Conservation (phyloP, 2,797 vertebrate species). For the Heterohyrax brucei region DNA sequence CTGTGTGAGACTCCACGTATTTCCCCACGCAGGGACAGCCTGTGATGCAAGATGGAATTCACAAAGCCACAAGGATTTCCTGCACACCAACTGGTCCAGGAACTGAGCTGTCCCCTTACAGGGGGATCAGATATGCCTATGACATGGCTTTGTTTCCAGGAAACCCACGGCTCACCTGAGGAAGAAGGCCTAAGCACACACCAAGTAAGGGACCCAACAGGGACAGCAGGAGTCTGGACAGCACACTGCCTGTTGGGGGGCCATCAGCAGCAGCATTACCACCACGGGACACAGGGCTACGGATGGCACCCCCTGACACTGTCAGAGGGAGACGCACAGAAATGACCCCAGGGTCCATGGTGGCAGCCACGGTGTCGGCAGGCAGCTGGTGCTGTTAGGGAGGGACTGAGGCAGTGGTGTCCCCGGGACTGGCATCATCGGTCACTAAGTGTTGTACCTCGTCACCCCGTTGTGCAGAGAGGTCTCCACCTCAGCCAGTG, state of each 20-base stretch:
- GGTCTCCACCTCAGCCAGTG: too few relatives aligned
- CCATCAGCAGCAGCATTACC: not conserved
- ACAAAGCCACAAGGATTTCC: not conserved
- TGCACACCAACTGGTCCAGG: not conserved
- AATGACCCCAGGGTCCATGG: too few relatives aligned
- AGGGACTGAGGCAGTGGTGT: too few relatives aligned
- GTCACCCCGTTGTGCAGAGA: too few relatives aligned
- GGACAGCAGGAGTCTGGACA: fast-evolving
- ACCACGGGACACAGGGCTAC: too few relatives aligned
- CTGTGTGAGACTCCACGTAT: not conserved
- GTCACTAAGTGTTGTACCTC: too few relatives aligned
- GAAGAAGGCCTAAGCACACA: not conserved
- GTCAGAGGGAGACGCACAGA: too few relatives aligned
- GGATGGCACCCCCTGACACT: too few relatives aligned
- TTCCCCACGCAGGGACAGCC: not conserved
- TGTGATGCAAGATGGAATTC: not conserved
- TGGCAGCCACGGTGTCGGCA: too few relatives aligned
- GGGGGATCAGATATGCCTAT: not conserved
- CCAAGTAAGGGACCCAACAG: not conserved
- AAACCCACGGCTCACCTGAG: not conserved
- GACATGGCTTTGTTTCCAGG: not conserved
- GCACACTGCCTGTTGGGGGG: too few relatives aligned
- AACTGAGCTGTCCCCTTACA: not conserved
- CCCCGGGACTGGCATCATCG: too few relatives aligned
- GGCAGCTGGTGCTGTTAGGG: too few relatives aligned